These are phyloP conservation scores for Teleogryllus oceanicus DNA, from an alignment of 2,888 invertebrate genomes.

Conservation along the genomic window DNA sequence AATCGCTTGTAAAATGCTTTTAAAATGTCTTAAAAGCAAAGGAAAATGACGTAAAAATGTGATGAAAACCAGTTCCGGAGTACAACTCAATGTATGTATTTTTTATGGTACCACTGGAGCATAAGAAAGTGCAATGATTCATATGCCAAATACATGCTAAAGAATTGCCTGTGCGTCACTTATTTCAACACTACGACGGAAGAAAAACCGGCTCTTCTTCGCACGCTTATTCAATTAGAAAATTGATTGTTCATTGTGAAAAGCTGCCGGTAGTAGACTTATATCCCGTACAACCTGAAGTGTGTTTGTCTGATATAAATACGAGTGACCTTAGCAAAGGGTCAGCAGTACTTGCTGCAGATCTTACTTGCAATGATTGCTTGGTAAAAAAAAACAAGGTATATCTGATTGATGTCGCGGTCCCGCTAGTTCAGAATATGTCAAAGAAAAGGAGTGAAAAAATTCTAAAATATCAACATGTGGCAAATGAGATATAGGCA, in stretches of 20 bases:
- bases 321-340: slow-evolving; percentile 37
- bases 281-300: slow-evolving; percentile 19
- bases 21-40: no score
- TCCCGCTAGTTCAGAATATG: no score
- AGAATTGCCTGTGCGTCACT: neutral
- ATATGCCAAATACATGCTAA: neutral
- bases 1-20: no score
- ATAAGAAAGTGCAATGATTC: neutral
- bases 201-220: neutral
- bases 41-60: no score
- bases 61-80: no score
- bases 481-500: no score
- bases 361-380: neutral
- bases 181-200: neutral
- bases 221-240: slow-evolving; percentile 41
- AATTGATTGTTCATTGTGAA: slow-evolving; percentile 37
- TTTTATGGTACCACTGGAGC: neutral
- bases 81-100: no score
- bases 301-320: neutral
- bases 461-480: no score
- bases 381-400: no score
- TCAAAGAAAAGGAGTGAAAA: no score
- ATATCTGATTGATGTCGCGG: no score
- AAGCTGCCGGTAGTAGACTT: slow-evolving; percentile 28
- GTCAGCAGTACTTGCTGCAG: slow-evolving; percentile 37